Percentiles rank a stretch among this genome's conserved stretches.
These are phyloP conservation scores for Leucoptera coffeella DNA, from an alignment of 2,888 invertebrate genomes.

Conservation along the genomic window DNA sequence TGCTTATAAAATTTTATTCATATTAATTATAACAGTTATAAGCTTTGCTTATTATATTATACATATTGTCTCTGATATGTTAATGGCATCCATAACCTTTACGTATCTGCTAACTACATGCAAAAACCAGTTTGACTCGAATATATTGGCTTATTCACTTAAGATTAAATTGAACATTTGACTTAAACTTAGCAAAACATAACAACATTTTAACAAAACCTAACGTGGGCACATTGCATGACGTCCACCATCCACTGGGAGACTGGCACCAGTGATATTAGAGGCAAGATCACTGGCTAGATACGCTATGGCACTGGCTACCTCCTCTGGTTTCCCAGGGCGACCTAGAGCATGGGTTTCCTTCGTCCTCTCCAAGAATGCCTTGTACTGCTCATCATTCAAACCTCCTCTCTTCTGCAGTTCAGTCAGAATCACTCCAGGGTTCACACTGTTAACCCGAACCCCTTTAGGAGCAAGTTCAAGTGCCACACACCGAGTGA, in stretches of 20 bases:
- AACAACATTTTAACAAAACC: conserved; percentile 9
- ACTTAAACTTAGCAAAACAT: neutral
- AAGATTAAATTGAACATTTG: conserved; percentile 3
- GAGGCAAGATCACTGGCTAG: conserved; percentile 83
- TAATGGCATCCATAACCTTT: too few species aligned
- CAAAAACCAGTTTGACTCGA: conserved; percentile 3
- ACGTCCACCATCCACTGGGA: conserved; percentile 93
- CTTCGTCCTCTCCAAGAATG: conserved; percentile 78
- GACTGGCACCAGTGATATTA: conserved; percentile 82
- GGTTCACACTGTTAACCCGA: conserved; percentile 87
- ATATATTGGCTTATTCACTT: conserved; percentile 2
- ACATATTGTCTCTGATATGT: too few species aligned
- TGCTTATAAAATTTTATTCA: too few species aligned
- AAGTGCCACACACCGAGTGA: conserved; percentile 87
- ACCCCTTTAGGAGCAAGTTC: conserved; percentile 79
- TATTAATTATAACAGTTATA: too few species aligned
- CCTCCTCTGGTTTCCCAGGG: conserved; percentile 77
- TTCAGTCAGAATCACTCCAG: conserved; percentile 87
- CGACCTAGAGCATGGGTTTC: conserved; percentile 89
- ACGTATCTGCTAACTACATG: too few species aligned
- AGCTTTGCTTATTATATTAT: too few species aligned
- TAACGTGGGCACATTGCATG: conserved; percentile 91
- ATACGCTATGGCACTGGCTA: conserved; percentile 86
- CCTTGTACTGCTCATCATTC: conserved; percentile 70
- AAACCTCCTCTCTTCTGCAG: conserved; percentile 84